Base-by-base conservation (phyloP, 2,113 vertebrate species). In the Meriones unguiculatus region DNA sequence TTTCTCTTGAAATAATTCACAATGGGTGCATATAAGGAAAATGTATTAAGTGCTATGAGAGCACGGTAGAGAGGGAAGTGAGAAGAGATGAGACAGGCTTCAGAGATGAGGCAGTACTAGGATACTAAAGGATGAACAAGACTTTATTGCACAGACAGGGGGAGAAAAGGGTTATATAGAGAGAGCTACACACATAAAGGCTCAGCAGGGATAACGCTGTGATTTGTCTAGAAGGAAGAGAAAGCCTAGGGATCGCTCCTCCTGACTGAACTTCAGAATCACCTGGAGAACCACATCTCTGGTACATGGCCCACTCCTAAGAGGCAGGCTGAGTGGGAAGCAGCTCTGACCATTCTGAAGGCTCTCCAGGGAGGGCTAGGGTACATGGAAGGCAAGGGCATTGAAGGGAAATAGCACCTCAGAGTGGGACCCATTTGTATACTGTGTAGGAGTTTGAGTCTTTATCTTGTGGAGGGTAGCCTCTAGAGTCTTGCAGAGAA, bases 401-500 rank as follows among this genome's bases (percentile, higher is more conserved):
- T 4, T 18, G 76, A 52, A 64, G 70, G 52, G 77, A 84, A 77
- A 24, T 25, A 94, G 67, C 72, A 96, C 91, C 64, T 70, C 18
- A 72, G 14, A 73, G 28, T 80, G 28, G 24, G 30, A 28, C 24
- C 35, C 35, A 59, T 3, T 24, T 65, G 59, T 28, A 30, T 41
- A 41, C 30, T 35, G 41, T 17, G 24, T 5, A 82, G 18, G 46
- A 76, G 8, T 25, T 92, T 52, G 85, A 89, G 32, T 84, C 64
- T 88, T 87, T 64, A 57, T 54, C 35, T 1, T 54, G 57, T 9
- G 72, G 14, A 65, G 9, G 57, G 38, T n/a, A 92, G 32, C 13
- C 57, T 93, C 84, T n/a, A 78, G 84, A 59, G n/a, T 84, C 86
- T 85, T 80, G 22, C 17, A 85, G 81, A 88, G 41, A 91, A 92